phyloP scores from a whole-genome alignment of 2,888 invertebrate genomes.

The Trissolcus brochymenae region DNA sequence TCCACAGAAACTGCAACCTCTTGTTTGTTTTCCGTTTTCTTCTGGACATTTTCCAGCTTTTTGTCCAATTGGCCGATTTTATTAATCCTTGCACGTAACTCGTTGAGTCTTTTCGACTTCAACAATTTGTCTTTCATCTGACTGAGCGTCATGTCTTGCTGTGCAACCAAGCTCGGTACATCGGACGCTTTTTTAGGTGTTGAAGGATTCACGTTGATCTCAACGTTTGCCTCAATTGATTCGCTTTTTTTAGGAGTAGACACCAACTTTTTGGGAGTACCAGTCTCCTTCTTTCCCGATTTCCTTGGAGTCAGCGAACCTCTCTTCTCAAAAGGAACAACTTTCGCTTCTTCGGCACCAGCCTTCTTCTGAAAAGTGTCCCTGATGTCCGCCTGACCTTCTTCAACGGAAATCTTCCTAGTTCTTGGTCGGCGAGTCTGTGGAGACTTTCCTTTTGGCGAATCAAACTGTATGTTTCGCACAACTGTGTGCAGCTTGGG shows the following conservation, averaged over 20 bases:
- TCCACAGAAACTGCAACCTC: not conserved
- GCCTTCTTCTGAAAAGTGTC: slow-evolving; percentile 67
- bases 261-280: not conserved
- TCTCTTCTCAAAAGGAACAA: slow-evolving; percentile 69
- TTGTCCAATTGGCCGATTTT: slow-evolving; percentile 82
- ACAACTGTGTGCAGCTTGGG: slow-evolving; percentile 60
- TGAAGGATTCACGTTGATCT: slow-evolving; percentile 53
- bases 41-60: slow-evolving; percentile 77
- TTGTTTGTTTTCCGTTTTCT: slow-evolving; percentile 12
- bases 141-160: slow-evolving; percentile 82
- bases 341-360: slow-evolving; percentile 57
- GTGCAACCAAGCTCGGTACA: slow-evolving; percentile 76
- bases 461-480: slow-evolving; percentile 67
- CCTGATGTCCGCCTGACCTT: slow-evolving; percentile 71
- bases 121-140: slow-evolving; percentile 82
- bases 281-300: slow-evolving; percentile 9
- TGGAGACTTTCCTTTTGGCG: slow-evolving; percentile 55
- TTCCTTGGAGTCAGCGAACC: slow-evolving; percentile 71
- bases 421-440: slow-evolving; percentile 55
- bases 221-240: slow-evolving; percentile 52
- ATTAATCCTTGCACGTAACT: slow-evolving; percentile 83
- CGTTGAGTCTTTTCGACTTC: slow-evolving; percentile 83
- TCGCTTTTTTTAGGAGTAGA: slow-evolving; percentile 56
- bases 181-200: slow-evolving; percentile 76
- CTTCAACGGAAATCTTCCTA: slow-evolving; percentile 58